Evolutionary conservation across 2,797 vertebrate species (phyloP).

Genomic region (Mus minutoides): DNA sequence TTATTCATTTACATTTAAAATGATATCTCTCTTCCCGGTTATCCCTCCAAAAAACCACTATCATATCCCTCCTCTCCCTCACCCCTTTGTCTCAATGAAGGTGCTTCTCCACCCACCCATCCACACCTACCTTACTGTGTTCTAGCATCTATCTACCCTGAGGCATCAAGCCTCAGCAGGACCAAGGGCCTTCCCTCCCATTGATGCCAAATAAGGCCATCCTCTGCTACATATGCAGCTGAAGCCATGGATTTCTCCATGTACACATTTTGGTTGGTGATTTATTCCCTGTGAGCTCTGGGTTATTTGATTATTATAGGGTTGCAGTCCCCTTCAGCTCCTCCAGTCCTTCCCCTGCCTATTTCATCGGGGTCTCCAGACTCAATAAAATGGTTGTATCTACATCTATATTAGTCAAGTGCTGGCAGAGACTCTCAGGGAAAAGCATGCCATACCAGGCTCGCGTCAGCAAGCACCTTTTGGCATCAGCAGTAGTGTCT

Average conservation of each 20-base stretch:
- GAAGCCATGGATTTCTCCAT: neutral
- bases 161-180: neutral
- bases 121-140: neutral
- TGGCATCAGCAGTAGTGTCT: neutral
- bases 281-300: neutral
- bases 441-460: neutral
- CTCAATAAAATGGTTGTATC: neutral
- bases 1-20: neutral
- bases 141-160: neutral
- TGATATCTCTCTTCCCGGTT: neutral
- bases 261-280: too few species aligned
- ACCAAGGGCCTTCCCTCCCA: too few species aligned
- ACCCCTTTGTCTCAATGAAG: neutral
- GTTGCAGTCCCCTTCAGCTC: neutral
- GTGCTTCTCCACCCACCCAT: neutral
- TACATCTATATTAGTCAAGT: neutral
- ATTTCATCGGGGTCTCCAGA: neutral
- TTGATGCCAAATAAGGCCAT: neutral
- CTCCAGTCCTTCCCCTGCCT: neutral
- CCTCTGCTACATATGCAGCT: neutral
- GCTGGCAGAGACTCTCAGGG: neutral
- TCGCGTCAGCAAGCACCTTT: neutral
- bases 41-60: neutral
- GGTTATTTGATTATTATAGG: neutral
- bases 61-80: neutral